These are phyloP conservation scores for Criorhina ranunculi DNA, from an alignment of 2,888 invertebrate species.

Conservation along the genomic window DNA sequence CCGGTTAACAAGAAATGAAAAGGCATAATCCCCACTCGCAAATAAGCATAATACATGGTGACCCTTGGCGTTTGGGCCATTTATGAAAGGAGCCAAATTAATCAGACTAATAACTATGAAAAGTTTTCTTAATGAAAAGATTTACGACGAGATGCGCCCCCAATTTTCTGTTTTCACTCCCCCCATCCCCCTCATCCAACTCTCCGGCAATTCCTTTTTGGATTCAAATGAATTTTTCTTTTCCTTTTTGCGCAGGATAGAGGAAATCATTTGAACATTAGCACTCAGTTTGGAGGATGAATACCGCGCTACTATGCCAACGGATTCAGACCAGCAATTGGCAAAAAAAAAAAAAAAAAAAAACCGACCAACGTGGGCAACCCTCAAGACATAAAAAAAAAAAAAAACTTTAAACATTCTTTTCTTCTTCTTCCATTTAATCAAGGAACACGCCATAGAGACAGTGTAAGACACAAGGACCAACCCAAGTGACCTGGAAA, in stretches of 20 bases:
- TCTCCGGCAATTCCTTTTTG: too few relatives aligned
- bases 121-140: constrained; percentile 85
- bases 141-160: constrained; percentile 83
- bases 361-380: constrained; percentile 45
- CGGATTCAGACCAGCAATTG: constrained; percentile 57
- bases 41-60: constrained; percentile 72
- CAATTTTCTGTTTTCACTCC: constrained; percentile 73
- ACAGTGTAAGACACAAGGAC: background rate
- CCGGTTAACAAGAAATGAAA: constrained; percentile 72
- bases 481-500: constrained; percentile 62
- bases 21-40: constrained; percentile 67
- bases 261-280: constrained; percentile 37
- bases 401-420: background rate
- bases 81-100: constrained; percentile 85
- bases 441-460: constrained; percentile 35
- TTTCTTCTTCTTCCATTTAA: constrained; percentile 23
- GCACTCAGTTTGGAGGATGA: constrained; percentile 46
- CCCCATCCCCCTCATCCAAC: background rate
- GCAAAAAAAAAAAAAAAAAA: constrained; percentile 36
- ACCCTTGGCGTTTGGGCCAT: constrained; percentile 81
- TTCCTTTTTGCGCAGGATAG: constrained; percentile 8
- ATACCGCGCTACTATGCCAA: constrained; percentile 56
- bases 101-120: constrained; percentile 85
- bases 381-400: constrained; percentile 16
- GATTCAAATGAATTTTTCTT: constrained; percentile 57